phyloP scores from a whole-genome alignment of 2,888 invertebrate genomes.

The Podabrus alpinus region DNA sequence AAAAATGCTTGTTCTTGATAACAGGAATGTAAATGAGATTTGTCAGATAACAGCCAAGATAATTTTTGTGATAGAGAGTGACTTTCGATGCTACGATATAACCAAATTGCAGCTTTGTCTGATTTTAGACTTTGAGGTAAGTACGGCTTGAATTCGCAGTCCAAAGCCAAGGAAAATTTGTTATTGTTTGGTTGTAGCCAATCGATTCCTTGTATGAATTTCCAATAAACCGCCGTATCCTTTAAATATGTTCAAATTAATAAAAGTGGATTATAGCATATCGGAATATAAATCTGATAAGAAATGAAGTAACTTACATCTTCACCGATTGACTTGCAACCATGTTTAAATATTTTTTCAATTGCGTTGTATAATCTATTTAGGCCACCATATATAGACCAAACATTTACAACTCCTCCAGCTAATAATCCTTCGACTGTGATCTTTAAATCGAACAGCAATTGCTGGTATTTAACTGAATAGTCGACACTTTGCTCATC shows the following conservation, averaged over 20 bases:
- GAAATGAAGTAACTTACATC: constrained; percentile 48
- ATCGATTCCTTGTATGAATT: constrained; percentile 63
- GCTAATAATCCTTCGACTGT: constrained; percentile 63
- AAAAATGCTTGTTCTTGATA: constrained; percentile 64
- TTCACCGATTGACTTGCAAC: constrained; percentile 55
- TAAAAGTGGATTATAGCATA: background rate
- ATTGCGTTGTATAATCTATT: constrained; percentile 60
- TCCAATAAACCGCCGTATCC: constrained; percentile 60
- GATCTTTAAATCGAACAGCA: constrained; percentile 59
- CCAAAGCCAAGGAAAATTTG: constrained; percentile 56
- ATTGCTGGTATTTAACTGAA: constrained; percentile 53
- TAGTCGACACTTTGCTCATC: constrained; percentile 6
- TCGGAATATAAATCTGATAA: background rate
- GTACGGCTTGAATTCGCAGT: constrained; percentile 53
- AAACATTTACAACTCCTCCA: constrained; percentile 62
- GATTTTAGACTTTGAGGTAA: constrained; percentile 56
- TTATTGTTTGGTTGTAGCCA: constrained; percentile 64
- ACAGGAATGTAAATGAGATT: constrained; percentile 63
- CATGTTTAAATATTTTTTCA: constrained; percentile 63
- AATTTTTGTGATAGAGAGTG: constrained; percentile 63
- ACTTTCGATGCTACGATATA: constrained; percentile 59
- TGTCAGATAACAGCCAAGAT: constrained; percentile 66
- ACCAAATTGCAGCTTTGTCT: constrained; percentile 61
- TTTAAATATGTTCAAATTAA: constrained; percentile 41
- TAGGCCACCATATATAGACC: constrained; percentile 64